phyloP scores from a whole-genome alignment of 2,113 vertebrate species.

The Aythya baeri region DNA sequence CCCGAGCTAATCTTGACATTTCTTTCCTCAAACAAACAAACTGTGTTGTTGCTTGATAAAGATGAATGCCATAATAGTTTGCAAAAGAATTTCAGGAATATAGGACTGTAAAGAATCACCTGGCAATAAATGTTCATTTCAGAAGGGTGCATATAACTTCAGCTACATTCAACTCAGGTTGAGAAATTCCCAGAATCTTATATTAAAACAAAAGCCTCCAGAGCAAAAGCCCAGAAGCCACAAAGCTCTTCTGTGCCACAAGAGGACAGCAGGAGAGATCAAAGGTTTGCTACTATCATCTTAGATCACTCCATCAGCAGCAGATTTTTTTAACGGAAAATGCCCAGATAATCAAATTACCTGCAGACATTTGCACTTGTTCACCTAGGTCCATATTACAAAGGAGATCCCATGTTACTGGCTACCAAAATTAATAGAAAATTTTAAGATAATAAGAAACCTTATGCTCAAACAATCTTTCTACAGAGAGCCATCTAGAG shows the following conservation, averaged over 20 bases:
- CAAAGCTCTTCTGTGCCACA: neutral
- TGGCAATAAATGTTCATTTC: neutral
- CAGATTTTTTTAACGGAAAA: neutral
- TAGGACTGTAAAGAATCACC: neutral
- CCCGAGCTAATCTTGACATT: neutral
- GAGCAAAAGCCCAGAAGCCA: neutral
- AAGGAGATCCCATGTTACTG: neutral
- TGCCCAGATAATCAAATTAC: neutral
- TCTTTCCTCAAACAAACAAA: neutral
- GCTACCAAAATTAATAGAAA: neutral
- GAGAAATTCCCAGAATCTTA: neutral
- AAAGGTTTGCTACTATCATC: neutral
- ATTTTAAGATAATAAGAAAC: neutral
- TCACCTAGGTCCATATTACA: neutral
- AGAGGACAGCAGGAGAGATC: neutral
- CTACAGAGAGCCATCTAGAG: neutral
- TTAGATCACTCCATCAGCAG: neutral
- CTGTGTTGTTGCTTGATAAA: neutral
- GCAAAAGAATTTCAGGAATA: neutral
- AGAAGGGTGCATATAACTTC: neutral
- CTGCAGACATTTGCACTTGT: neutral
- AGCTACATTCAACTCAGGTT: neutral
- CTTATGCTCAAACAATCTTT: neutral
- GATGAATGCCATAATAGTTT: neutral
- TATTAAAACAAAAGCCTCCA: neutral